phyloP scores from a whole-genome alignment of 2,888 invertebrate genomes.

The Frankliniella intonsa region DNA sequence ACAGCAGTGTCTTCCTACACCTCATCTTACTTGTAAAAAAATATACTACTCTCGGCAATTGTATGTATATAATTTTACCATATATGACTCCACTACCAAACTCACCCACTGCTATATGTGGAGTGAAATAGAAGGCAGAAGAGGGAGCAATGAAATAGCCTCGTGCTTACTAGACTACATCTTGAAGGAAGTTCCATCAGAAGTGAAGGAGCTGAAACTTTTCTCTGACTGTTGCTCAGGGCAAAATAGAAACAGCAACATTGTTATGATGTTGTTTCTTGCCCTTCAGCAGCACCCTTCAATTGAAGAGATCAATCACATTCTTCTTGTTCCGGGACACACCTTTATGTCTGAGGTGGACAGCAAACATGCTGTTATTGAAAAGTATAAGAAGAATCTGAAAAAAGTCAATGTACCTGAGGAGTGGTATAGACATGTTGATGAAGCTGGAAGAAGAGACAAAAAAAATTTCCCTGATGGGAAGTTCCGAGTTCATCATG shows the following conservation, averaged over 20 bases:
- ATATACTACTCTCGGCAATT: conserved; percentile 32
- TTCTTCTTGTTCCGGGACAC: background rate
- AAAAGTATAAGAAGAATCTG: background rate
- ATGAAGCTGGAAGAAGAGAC: no score
- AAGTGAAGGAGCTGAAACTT: background rate
- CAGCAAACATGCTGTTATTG: background rate
- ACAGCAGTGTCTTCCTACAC: conserved; percentile 28
- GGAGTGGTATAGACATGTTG: background rate
- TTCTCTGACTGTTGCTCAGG: background rate
- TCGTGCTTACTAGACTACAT: conserved; percentile 33
- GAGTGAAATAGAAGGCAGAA: conserved; percentile 33
- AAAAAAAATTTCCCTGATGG: no score
- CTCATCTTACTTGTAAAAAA: background rate
- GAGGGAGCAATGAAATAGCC: conserved; percentile 36
- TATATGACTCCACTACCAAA: conserved; percentile 30
- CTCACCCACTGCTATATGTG: no score
- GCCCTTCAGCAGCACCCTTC: background rate
- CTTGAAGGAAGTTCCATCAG: conserved; percentile 27
- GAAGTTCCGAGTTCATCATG: no score
- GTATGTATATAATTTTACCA: conserved; percentile 35
- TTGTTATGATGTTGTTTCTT: background rate
- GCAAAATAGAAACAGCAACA: background rate
- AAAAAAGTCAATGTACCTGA: background rate
- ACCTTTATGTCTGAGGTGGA: background rate
- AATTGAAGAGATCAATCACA: background rate